Base-by-base conservation (phyloP, 2,888 invertebrate species). In the Quadroppia sp. region DNA sequence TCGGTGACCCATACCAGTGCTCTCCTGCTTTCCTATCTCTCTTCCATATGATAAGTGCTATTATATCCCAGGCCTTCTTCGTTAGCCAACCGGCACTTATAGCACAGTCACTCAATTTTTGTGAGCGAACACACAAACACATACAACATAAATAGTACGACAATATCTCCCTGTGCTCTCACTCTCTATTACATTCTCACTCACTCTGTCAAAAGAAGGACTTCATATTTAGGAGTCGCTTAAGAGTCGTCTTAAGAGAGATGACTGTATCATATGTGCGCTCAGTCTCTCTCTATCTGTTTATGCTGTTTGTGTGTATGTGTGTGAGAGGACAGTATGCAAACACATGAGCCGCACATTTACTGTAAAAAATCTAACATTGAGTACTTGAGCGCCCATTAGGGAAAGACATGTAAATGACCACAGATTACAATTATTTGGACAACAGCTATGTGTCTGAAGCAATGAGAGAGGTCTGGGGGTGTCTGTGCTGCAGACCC, bases 361-460 rank as follows among this genome's bases (percentile, higher is more conserved):
- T 53, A 53, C 25, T 53, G 17, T 9, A 45, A 45, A 45, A 45
- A 45, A 13, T 13, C 59, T 13, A 23, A 20, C 11, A 50, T 17
- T 20, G 50, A 71, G 59, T 61, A n/a, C n/a, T n/a, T n/a, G n/a
- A n/a, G n/a, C n/a, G n/a, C 15, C 30, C 61, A 36, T 61, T 61
- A 56, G 71, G 53, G 15, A 45, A 53, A 28, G 45, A 28, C 40
- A 71, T 42, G 40, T 70, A 70, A 48, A 70, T 70, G 70, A 70
- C 70, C 70, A 70, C 70, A 70, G 45, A 15, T 70, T 48, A 48
- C 48, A 70, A 70, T 70, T 17, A 70, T 70, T 70, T 70, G 48
- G 70, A 70, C 70, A 70, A 42, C 23, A 53, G 25, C 20, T 11
- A 7, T 4, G 11, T 45, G 67, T 25, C 67, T n/a, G 30, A 9